These are phyloP conservation scores for Oncorhynchus mykiss DNA, from an alignment of 2,113 vertebrate species.

Conservation along the genomic window DNA sequence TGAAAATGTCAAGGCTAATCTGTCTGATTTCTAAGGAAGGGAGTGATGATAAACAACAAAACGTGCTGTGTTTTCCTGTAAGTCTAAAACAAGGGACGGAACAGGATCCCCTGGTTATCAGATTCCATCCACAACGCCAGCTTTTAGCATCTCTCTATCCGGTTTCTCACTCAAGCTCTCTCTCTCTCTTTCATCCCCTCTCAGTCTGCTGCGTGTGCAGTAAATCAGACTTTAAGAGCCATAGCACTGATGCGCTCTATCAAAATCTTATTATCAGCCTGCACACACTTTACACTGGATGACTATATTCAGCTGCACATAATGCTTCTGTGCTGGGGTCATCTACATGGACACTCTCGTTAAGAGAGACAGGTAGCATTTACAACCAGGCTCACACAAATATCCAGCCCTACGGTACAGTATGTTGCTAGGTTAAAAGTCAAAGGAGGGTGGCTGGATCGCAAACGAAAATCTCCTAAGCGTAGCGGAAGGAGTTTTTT, in stretches of 20 bases:
- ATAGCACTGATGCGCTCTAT: constrained; percentile 64
- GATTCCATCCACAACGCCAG: constrained; percentile 40
- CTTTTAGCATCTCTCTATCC: constrained; percentile 6
- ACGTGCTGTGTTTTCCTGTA: constrained; percentile 43
- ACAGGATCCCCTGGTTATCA: constrained; percentile 48
- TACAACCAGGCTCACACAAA: constrained; percentile 51
- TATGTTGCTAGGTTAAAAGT: constrained; percentile 36
- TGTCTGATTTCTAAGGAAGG: constrained; percentile 64
- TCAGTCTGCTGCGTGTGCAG: constrained; percentile 13
- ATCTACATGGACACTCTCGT: constrained; percentile 62
- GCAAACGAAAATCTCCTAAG: constrained; percentile 57
- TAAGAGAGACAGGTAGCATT: constrained; percentile 67
- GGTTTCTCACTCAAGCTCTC: background rate
- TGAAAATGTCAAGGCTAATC: constrained; percentile 66
- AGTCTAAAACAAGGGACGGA: constrained; percentile 30
- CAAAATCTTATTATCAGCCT: constrained; percentile 69
- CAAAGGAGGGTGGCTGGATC: constrained; percentile 51
- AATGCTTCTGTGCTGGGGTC: constrained; percentile 52
- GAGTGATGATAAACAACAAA: constrained; percentile 56
- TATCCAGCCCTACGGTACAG: constrained; percentile 39
- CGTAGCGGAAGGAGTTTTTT: constrained; percentile 45
- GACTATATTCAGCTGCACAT: constrained; percentile 23
- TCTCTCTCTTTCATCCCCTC: background rate
- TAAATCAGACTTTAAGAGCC: constrained; percentile 61
- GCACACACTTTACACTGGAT: constrained; percentile 41